Evolutionary conservation across 2,797 vertebrate genomes (phyloP).

Genomic region (Gymnoscopelus microlampas): DNA sequence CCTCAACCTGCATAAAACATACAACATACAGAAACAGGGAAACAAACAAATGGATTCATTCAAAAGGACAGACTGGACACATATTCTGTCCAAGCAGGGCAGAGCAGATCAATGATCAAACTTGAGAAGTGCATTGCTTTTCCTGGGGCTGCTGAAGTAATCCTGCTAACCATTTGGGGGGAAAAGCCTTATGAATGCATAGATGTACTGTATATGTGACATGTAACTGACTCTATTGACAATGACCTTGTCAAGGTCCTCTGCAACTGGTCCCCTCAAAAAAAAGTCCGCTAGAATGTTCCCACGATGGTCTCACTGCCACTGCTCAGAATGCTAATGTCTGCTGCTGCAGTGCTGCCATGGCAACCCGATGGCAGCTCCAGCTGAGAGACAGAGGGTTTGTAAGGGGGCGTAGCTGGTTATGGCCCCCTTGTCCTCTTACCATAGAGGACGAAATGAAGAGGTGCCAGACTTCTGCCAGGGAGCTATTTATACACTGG

Average conservation of each 20-base stretch:
- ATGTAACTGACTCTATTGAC: neutral
- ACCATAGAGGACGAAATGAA: slow-evolving; percentile 1
- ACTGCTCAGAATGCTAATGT: slow-evolving; percentile 61
- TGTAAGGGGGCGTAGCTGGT: neutral
- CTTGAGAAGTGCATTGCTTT: neutral
- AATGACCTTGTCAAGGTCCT: neutral
- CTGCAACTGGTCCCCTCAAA: slow-evolving; percentile 2
- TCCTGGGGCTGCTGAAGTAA: neutral
- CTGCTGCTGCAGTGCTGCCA: slow-evolving; percentile 59
- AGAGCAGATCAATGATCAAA: neutral
- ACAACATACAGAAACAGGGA: neutral
- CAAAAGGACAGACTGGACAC: neutral
- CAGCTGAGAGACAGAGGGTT: slow-evolving; percentile 17
- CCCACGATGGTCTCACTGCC: slow-evolving; percentile 53
- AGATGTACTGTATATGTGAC: neutral
- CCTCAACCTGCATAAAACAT: neutral
- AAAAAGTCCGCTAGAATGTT: slow-evolving; percentile 49
- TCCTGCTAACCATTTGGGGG: neutral
- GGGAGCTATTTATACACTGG: slow-evolving; percentile 40
- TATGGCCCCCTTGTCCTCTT: neutral
- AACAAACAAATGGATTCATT: neutral
- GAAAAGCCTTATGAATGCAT: neutral
- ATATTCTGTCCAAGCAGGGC: neutral
- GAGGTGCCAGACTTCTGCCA: slow-evolving; percentile 20
- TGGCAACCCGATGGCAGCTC: slow-evolving; percentile 61